Evolutionary conservation across 2,797 vertebrate species (phyloP), one percentile per base, ranked within the genome.

Genomic region (Sandelia bainsii): DNA sequence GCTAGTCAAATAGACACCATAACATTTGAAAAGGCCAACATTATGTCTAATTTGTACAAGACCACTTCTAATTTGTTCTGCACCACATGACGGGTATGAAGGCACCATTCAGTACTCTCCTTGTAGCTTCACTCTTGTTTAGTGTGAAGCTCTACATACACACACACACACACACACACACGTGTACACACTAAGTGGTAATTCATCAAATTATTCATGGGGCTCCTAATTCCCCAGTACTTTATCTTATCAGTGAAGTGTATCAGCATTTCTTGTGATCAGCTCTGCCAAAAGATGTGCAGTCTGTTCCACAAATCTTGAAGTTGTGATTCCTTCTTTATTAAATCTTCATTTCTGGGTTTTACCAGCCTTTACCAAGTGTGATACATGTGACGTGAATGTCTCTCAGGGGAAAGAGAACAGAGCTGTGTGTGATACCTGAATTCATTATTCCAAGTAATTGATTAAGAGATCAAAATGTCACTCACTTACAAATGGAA

Each of bases 171-270:
- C 20, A 62, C 14, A 42, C 63, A 37, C 57, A 44, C 45, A 57
- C 20, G 60, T 29, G 8, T 13, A 63, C 39, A 63, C 39, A 54
- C 17, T 7, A 51, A 25, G 34, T 61, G 46, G 56, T 20, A 63
- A 72, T 77, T 71, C 53, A 50, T 69, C 79, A 62, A 86, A 83
- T 87, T 77, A 89, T 91, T 86, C 74, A 87, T 66, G 62, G 34
- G 3, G 54, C 64, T 79, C 62, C 59, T 62, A 78, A 76, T 80
- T 87, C 79, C 61, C 61, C 16, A 19, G 64, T 76, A 83, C 79
- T 75, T 88, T 65, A 66, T 79, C 83, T 69, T 68, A 83, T 88
- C 76, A 80, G 80, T 90, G 73, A 72, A 76, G 60, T 65, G 40
- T 77, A 62, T 80, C 80, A 86, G 66, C 75, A 70, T 81, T 77